phyloP scores from a whole-genome alignment of 2,113 vertebrate species.

The Corapipo altera region DNA sequence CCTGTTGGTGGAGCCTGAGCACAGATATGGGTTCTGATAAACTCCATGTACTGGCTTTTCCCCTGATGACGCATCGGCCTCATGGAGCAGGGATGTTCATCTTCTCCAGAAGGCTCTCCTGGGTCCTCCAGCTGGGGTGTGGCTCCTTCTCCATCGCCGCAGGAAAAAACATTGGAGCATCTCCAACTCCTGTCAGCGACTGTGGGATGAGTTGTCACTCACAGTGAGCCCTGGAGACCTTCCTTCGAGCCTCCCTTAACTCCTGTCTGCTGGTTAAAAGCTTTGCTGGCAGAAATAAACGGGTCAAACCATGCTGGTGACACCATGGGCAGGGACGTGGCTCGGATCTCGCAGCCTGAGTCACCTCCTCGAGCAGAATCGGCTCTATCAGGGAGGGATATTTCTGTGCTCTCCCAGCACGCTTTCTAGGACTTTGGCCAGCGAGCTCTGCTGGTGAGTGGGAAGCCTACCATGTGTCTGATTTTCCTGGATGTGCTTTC shows the following conservation, averaged over 20 bases:
- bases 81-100: background rate
- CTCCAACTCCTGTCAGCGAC: background rate
- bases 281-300: background rate
- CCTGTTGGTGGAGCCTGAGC: background rate
- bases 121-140: background rate
- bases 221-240: background rate
- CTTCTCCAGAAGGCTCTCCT: background rate
- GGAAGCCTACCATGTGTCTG: constrained; percentile 47
- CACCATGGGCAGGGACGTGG: background rate
- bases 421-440: constrained; percentile 61
- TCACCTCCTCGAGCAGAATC: background rate
- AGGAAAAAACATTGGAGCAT: background rate
- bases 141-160: background rate
- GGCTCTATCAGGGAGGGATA: background rate
- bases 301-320: background rate
- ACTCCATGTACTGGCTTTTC: background rate
- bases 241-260: background rate
- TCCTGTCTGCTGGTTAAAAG: background rate
- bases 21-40: background rate
- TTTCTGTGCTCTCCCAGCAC: constrained; percentile 33
- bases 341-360: constrained; percentile 4
- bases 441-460: constrained; percentile 41
- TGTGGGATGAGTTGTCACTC: background rate
- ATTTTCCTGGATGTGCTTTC: constrained; percentile 58
- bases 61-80: background rate